phyloP scores from a whole-genome alignment of 2,113 vertebrate species.

The Mixornis gularis region DNA sequence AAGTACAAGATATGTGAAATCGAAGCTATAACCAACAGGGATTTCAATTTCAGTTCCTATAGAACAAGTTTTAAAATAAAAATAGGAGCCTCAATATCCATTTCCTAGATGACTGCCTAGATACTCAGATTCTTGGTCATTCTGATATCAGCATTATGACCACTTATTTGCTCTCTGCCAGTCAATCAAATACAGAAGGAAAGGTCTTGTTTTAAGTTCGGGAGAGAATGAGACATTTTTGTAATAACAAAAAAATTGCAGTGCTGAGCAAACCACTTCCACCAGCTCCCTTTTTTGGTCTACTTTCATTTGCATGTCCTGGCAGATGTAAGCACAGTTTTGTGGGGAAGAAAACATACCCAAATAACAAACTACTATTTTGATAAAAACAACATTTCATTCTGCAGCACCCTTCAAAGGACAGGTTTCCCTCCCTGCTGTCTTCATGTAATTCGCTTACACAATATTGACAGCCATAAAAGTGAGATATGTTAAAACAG shows the following conservation, averaged over 20 bases:
- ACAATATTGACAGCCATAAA: not conserved
- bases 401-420: not conserved
- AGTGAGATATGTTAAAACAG: fast-evolving
- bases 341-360: not conserved
- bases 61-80: not conserved
- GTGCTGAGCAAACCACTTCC: not conserved
- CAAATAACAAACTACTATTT: not conserved
- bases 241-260: not conserved
- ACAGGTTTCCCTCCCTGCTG: not conserved
- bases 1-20: not conserved
- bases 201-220: not conserved
- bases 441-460: not conserved
- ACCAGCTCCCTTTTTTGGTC: not conserved
- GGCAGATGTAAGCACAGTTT: not conserved
- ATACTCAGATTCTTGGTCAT: not conserved
- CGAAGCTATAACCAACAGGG: not conserved
- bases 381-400: not conserved
- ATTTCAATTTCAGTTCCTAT: not conserved
- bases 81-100: not conserved
- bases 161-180: not conserved
- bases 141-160: not conserved
- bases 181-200: not conserved
- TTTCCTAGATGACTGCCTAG: not conserved
- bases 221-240: not conserved
- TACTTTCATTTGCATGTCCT: not conserved